Evolutionary conservation across 2,888 invertebrate genomes (phyloP), one percentile per base, ranked within the genome.

Genomic region (Spatulosminthurus flaviceps): DNA sequence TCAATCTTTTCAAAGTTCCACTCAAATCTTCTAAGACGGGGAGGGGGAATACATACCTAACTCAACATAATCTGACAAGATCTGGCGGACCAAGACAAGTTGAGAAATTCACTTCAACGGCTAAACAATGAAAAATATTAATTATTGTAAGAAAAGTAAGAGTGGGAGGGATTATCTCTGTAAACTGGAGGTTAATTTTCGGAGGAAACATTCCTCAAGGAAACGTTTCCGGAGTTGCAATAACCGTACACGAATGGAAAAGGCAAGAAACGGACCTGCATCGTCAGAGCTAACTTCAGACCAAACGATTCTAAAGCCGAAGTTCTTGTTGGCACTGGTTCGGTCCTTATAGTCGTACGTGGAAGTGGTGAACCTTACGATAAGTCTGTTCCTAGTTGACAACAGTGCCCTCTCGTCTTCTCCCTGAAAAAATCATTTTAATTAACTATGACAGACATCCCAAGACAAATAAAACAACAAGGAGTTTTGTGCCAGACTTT

Each of bases 391-490:
- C 41, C 87, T 82, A 9, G 86, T 84, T 0, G 88, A 88, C 71
- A 89, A 83, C 69, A 87, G 19, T 1, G 87, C 87, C 78, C 87
- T 86, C 84, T 88, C 87, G 29, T 88, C 88, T 34, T 88, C 88
- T 41, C 87, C 83, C 85, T 85, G 19, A n/a, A 69, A 69, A n/a
- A 21, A 29, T 41, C 41, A 41, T 41, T 41, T 41, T 41, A 41
- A n/a, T n/a, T n/a, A n/a, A n/a, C n/a, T n/a, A n/a, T n/a, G n/a
- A n/a, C n/a, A n/a, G n/a, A n/a, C n/a, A n/a, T n/a, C n/a, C n/a
- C 34, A 34, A 34, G 9, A 34, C 34, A 34, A 34, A 34, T 34
- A 4, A 7, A 34, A 34, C 34, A 16, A 69, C 26, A n/a, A 28
- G 26, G 29, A 29, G 9, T 34, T 4, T 7, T 34, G 34, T n/a